Percentiles rank a stretch among this genome's conserved stretches.
These are phyloP conservation scores for Porites rus DNA, from an alignment of 92 coral and sea anemone species.

Conservation along the genomic window DNA sequence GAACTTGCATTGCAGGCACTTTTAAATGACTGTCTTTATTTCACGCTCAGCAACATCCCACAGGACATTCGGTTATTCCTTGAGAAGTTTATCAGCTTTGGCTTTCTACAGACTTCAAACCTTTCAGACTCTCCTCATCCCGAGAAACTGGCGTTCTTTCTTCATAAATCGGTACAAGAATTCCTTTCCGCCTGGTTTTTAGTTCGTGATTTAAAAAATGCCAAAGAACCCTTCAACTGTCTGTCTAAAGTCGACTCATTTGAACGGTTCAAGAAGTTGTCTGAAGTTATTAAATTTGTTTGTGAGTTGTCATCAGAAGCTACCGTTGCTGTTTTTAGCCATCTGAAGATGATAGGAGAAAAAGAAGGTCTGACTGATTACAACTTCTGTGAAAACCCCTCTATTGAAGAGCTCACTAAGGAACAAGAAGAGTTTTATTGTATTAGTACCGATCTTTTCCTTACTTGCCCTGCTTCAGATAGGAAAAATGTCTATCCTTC, in stretches of 20 bases:
- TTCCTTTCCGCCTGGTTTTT: no score
- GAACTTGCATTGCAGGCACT: no score
- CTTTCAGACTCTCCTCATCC: no score
- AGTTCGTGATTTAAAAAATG: not conserved
- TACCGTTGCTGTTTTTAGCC: not conserved
- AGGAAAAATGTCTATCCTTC: not conserved
- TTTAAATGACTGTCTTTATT: no score
- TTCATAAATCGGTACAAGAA: no score
- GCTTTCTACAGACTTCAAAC: no score
- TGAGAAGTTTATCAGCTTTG: no score
- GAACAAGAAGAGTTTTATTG: not conserved
- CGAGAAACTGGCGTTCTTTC: no score
- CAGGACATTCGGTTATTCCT: no score
- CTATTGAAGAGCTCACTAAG: not conserved
- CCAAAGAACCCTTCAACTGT: no score
- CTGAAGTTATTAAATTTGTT: not conserved
- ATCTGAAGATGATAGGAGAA: not conserved
- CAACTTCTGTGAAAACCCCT: not conserved
- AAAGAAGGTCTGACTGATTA: constrained; percentile 11
- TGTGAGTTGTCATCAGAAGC: constrained; percentile 2
- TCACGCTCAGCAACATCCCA: no score
- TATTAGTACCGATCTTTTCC: not conserved
- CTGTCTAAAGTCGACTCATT: not conserved
- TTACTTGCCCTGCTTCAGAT: not conserved
- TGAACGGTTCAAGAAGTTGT: not conserved